A percentile compares a stretch with the other conserved stretches of the same genome.
Evolutionary conservation across 2,113 vertebrate genomes (phyloP).

Genomic region (Pardalotus punctatus): DNA sequence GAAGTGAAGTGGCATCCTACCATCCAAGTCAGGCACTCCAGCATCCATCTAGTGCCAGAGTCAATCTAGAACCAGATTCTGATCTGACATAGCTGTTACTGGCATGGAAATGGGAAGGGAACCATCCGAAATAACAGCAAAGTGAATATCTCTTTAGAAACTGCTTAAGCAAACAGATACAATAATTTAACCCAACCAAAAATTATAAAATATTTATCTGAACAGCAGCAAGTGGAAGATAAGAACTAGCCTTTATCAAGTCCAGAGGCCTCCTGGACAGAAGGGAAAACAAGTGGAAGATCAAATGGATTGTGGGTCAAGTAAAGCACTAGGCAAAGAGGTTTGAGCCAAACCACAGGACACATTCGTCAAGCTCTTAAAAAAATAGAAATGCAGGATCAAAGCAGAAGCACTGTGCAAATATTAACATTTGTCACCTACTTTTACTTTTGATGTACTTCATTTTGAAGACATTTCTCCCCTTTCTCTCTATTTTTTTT

Average conservation of each 20-base stretch:
- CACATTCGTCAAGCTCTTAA: constrained; percentile 81
- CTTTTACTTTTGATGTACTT: constrained; percentile 82
- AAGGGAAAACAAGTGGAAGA: constrained; percentile 64
- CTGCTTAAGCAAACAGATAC: neutral
- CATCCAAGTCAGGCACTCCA: neutral
- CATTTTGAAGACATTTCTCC: constrained; percentile 69
- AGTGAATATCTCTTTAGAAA: neutral
- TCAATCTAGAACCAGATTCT: neutral
- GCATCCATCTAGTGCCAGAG: neutral
- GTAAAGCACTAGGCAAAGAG: constrained; percentile 73
- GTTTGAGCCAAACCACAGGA: constrained; percentile 78
- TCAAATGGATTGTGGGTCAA: constrained; percentile 74
- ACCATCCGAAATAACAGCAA: neutral
- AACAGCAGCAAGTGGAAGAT: constrained; percentile 38
- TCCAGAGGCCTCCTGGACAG: constrained; percentile 36
- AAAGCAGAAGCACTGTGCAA: constrained; percentile 80
- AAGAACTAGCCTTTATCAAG: neutral
- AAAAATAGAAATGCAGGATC: constrained; percentile 77
- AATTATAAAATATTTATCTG: constrained; percentile 18
- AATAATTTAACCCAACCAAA: neutral
- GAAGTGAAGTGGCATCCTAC: neutral
- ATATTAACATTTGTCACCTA: constrained; percentile 85
- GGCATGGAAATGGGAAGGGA: neutral
- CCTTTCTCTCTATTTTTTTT: constrained; percentile 21
- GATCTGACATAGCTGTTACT: neutral